phyloP scores from a whole-genome alignment of 2,888 invertebrate genomes.

The Drosophila cognata region DNA sequence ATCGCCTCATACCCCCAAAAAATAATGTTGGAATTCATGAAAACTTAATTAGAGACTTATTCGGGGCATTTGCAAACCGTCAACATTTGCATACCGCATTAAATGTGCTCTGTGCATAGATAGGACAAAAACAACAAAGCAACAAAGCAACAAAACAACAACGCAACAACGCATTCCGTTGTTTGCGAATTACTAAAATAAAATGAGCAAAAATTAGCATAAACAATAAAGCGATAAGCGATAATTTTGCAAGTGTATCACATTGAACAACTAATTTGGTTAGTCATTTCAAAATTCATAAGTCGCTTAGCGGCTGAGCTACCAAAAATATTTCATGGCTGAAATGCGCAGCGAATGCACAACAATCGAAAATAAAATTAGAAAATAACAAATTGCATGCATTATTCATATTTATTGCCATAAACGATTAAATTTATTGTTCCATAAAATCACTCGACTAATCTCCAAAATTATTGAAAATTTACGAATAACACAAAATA shows the following conservation, averaged over 20 bases:
- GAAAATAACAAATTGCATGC: conserved; percentile 51
- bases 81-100: conserved; percentile 74
- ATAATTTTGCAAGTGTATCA: conserved; percentile 52
- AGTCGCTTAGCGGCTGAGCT: conserved; percentile 43
- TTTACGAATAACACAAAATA: neutral
- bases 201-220: conserved; percentile 75
- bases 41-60: conserved; percentile 76
- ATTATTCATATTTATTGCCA: conserved; percentile 36
- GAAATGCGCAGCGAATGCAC: conserved; percentile 43
- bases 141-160: conserved; percentile 41
- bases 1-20: conserved; percentile 37
- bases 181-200: conserved; percentile 66
- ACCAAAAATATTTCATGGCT: conserved; percentile 43
- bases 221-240: conserved; percentile 78
- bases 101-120: conserved; percentile 68
- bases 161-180: conserved; percentile 13
- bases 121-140: conserved; percentile 56
- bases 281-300: conserved; percentile 54
- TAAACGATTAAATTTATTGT: neutral
- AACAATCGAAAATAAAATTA: conserved; percentile 35
- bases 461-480: neutral
- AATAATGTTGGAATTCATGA: conserved; percentile 66
- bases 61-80: conserved; percentile 54
- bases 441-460: conserved; percentile 13
- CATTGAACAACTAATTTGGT: conserved; percentile 71